Evolutionary conservation across 2,113 vertebrate genomes (phyloP).

Genomic region (Naja naja): DNA sequence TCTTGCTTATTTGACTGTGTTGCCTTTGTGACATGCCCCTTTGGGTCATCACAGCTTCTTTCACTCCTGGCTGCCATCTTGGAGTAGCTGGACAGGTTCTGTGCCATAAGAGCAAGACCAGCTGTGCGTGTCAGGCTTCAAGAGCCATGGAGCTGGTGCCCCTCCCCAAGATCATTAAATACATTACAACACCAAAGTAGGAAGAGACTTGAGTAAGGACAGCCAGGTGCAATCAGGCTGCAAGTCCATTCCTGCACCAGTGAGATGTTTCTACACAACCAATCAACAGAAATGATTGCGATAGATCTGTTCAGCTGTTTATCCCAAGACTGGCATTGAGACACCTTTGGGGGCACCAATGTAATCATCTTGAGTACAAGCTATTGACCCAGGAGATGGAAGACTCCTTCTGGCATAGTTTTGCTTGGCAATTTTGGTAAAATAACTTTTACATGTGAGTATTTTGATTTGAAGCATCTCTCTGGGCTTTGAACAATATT

Average conservation of each 20-base stretch:
- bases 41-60: too few relatives aligned
- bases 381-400: neutral
- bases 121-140: too few relatives aligned
- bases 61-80: neutral
- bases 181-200: neutral
- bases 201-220: neutral
- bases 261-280: neutral
- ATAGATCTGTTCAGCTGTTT: neutral
- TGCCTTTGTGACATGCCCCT: too few relatives aligned
- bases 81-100: neutral
- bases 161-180: neutral
- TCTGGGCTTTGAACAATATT: neutral
- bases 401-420: neutral
- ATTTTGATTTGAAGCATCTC: neutral
- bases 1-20: too few relatives aligned
- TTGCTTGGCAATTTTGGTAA: neutral
- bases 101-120: too few relatives aligned
- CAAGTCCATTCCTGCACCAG: neutral
- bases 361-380: neutral
- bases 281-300: neutral
- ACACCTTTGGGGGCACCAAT: neutral
- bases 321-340: neutral
- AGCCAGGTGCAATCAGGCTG: neutral
- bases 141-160: neutral
- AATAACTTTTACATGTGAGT: neutral